Percentiles rank a stretch among this genome's conserved stretches.
Evolutionary conservation across 2,888 invertebrate genomes (phyloP).

Genomic region (Leucoma salicis): DNA sequence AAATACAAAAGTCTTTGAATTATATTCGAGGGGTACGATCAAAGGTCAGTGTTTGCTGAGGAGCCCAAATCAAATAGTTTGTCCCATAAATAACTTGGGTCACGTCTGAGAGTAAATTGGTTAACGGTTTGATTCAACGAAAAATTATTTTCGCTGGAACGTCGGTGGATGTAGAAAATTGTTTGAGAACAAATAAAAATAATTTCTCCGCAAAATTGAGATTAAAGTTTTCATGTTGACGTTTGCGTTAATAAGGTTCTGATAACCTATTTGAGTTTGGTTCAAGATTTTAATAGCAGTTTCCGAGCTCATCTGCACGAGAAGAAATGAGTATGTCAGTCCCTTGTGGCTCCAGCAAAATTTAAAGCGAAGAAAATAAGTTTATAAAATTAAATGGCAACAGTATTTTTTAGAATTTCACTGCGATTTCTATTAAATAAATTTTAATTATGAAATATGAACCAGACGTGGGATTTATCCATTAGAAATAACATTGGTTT

Average conservation of each 20-base stretch:
- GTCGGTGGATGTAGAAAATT: conserved; percentile 28
- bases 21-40: conserved; percentile 32
- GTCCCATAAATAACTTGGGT: conserved; percentile 40
- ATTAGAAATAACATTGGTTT: too few species aligned
- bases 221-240: conserved; percentile 25
- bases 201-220: conserved; percentile 24
- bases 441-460: too few species aligned
- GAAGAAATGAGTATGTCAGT: neutral
- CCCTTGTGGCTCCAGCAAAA: neutral
- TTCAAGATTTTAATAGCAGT: conserved; percentile 16
- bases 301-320: conserved; percentile 8
- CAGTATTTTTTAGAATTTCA: too few species aligned
- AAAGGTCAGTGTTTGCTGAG: conserved; percentile 38
- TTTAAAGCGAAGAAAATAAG: neutral
- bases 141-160: conserved; percentile 38
- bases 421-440: too few species aligned
- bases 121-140: conserved; percentile 34
- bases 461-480: too few species aligned
- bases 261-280: conserved; percentile 10
- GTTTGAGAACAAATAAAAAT: conserved; percentile 37
- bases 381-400: neutral
- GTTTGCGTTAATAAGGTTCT: conserved; percentile 24
- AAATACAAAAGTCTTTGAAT: conserved; percentile 35
- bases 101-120: conserved; percentile 39
- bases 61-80: conserved; percentile 41